A percentile compares a stretch with the other conserved stretches of the same genome.
Conservation (phyloP, 2,888 invertebrate species). For the Neria commutata region DNA sequence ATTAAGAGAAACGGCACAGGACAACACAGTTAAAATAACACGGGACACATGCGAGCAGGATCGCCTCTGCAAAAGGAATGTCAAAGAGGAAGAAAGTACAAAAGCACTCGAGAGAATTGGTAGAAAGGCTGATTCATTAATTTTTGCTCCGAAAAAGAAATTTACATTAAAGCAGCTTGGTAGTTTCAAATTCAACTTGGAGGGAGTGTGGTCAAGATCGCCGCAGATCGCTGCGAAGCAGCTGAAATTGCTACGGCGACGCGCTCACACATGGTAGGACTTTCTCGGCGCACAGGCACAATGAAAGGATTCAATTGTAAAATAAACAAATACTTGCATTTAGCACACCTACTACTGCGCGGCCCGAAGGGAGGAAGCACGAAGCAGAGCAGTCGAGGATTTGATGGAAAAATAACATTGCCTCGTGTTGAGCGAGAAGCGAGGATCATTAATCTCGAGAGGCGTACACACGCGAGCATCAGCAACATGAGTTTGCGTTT, state of each 20-base stretch:
- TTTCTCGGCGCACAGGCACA: neutral
- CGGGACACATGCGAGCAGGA: neutral
- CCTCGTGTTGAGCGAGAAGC: neutral
- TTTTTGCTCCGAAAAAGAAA: neutral
- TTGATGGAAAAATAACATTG: neutral
- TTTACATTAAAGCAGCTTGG: neutral
- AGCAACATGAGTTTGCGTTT: neutral
- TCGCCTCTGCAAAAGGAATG: neutral
- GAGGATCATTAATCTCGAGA: conserved; percentile 16
- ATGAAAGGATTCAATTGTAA: conserved; percentile 5
- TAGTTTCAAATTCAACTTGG: neutral
- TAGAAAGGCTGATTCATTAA: neutral
- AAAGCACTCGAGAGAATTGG: too few relatives aligned
- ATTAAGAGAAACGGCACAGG: neutral
- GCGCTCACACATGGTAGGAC: neutral
- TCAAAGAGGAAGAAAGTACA: too few relatives aligned
- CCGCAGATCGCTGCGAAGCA: neutral
- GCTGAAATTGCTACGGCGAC: neutral
- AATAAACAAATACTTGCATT: conserved; percentile 7
- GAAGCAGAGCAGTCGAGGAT: neutral
- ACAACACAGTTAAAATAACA: neutral
- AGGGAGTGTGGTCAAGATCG: conserved; percentile 1
- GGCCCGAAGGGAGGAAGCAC: neutral
- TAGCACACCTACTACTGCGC: neutral
- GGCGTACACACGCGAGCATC: conserved; percentile 8